phyloP scores from a whole-genome alignment of 2,113 vertebrate genomes.

The Centropus unirufus region DNA sequence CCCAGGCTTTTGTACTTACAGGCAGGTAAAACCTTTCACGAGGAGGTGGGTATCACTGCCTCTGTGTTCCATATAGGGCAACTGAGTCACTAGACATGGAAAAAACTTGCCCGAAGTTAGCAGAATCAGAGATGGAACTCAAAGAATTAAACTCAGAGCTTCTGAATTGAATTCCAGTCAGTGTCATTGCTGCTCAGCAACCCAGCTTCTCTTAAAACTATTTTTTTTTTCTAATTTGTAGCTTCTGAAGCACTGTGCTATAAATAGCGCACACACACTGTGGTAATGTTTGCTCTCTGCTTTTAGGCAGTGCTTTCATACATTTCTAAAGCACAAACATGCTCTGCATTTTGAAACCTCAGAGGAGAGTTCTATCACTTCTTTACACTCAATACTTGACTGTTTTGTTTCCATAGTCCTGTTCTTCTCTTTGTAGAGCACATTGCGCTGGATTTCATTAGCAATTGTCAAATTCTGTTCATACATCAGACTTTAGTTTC shows the following conservation, averaged over 20 bases:
- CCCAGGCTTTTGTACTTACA: background rate
- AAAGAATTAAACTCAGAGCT: background rate
- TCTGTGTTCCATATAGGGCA: background rate
- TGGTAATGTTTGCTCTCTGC: constrained; percentile 35
- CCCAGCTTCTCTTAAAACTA: constrained; percentile 21
- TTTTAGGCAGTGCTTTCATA: constrained; percentile 22
- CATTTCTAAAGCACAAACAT: background rate
- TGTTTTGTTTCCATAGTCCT: background rate
- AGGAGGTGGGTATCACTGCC: background rate
- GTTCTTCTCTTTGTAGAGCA: background rate
- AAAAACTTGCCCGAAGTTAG: background rate
- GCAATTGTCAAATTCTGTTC: background rate
- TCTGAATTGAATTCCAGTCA: constrained; percentile 1
- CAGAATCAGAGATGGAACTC: background rate
- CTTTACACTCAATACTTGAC: background rate
- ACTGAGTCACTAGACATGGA: background rate
- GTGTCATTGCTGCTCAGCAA: constrained; percentile 52
- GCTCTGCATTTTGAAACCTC: background rate
- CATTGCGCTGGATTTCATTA: background rate
- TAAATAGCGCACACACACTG: constrained; percentile 37
- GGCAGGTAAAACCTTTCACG: background rate
- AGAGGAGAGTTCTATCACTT: background rate
- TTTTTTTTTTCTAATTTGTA: constrained; percentile 29
- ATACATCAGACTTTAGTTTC: background rate
- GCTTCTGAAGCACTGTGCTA: background rate